Evolutionary conservation across 2,113 vertebrate genomes (phyloP).

Genomic region (Steatornis caripensis): DNA sequence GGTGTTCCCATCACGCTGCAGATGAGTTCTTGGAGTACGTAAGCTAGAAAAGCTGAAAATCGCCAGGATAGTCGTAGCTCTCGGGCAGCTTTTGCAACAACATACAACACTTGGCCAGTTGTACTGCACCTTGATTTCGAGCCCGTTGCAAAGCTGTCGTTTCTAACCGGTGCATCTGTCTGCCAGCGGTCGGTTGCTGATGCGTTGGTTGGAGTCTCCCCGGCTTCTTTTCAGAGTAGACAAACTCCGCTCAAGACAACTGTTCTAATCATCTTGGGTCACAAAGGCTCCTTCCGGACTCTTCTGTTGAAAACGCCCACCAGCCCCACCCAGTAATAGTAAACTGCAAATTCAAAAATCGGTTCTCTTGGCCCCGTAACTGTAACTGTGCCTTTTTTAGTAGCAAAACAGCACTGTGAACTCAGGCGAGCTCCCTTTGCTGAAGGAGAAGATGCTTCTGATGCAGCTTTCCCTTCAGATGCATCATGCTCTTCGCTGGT

Average conservation of each 20-base stretch:
- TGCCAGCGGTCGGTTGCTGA: not conserved
- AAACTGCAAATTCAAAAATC: not conserved
- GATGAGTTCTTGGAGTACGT: not conserved
- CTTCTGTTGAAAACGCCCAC: not conserved
- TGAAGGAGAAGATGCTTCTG: not conserved
- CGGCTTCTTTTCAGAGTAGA: not conserved
- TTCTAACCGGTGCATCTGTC: not conserved
- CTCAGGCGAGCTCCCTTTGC: not conserved
- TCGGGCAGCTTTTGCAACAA: not conserved
- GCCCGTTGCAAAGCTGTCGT: conserved; percentile 9
- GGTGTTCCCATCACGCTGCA: not conserved
- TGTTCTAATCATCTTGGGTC: conserved; percentile 33
- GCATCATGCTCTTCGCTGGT: not conserved
- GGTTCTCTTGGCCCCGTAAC: accelerated
- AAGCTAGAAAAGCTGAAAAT: not conserved
- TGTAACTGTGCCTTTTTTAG: not conserved
- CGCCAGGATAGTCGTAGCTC: not conserved
- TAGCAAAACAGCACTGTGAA: not conserved
- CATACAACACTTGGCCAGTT: not conserved
- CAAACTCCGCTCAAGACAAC: not conserved
- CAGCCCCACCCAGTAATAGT: not conserved
- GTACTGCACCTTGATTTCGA: not conserved
- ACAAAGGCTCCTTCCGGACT: conserved; percentile 10
- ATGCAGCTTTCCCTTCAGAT: not conserved
- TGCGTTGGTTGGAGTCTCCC: not conserved